Base-by-base conservation (phyloP, 92 coral and sea anemone genomes). In the Heliopora coerulea region DNA sequence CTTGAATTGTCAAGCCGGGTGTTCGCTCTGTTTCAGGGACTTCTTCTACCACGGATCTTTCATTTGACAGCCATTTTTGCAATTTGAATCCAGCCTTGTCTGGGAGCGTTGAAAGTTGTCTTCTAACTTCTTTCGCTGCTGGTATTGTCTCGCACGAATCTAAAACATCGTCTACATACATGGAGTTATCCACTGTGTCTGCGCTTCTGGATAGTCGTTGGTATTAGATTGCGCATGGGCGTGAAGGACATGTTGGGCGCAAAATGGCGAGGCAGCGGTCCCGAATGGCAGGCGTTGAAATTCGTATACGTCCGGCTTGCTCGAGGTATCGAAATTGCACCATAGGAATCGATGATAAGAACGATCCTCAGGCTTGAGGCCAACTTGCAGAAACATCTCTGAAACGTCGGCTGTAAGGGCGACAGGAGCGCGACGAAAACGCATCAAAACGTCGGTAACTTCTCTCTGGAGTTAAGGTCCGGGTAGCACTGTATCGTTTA, bases 121-220 rank as follows among this genome's bases (percentile, higher is more conserved):
- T 14, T 46, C 73, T 54, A 20, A 59, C 77, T 0, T 62, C 34
- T 8, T 66, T n/a, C 10, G 85, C 79, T 67, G 79, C 82, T 26
- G 70, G 72, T 1, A 57, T 78, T 17, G 81, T 72, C n/a, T 67
- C 56, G 30, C 42, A 42, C 19, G 82, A 79, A 8, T 74, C 56
- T 81, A 79, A 56, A 39, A 74, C 57, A 61, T 79, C 84, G n/a
- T 84, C 88, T 78, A 80, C 68, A 63, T 80, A 84, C 84, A 84
- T 84, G 28, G 81, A 74, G 3, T 57, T n/a, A 1, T 56, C 52
- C 56, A 84, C 77, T 41, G 72, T 75, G 24, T 75, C 54, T 3
- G 67, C 86, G 81, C 83, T 46, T 67, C 13, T 7, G 82, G 83
- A 19, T 31, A 70, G 33, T 63, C 66, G 13, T 60, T 25, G 25